Evolutionary conservation across 2,113 vertebrate genomes (phyloP), one percentile per base, ranked within the genome.

Genomic region (Pterocles burchelli): DNA sequence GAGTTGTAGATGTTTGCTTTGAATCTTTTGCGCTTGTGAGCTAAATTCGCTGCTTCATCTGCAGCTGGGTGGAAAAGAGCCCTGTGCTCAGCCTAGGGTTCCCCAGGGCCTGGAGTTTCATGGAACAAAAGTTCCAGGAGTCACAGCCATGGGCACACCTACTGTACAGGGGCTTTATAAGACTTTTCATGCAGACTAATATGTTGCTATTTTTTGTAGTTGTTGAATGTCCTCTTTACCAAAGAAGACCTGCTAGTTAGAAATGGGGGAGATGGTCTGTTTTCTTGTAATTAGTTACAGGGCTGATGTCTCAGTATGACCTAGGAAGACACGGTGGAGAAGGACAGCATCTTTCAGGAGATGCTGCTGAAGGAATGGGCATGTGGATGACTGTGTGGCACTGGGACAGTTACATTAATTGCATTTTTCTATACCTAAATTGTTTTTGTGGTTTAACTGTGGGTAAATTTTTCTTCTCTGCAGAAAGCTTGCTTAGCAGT

Each of bases 61-160:
- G 25, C 29, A 55, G 25, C n/a, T 75, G 52, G 8, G 13, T 88
- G 25, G 45, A 48, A 76, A 59, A 55, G 18, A 79, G 21, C 51
- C 31, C 22, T 22, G 25, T 62, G 22, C 17, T 74, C 3, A 0
- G 17, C 20, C 26, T 84, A 46, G 36, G 21, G 49, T 54, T 70
- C 31, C 19, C 6, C 19, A 58, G n/a, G 86, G 38, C 20, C n/a
- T 74, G 25, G 18, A 61, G 5, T n/a, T 80, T 11, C n/a, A 13
- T 6, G 10, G 49, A 79, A 45, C 13, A 43, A 63, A 89, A n/a
- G 18, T 51, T 82, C 20, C 16, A 11, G 10, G 22, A 88, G 8
- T 38, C 26, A 48, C 14, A 76, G 20, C 48, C 26, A 28, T 1
- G 0, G 2, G 10, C 4, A 1, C 18, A 4, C 21, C 24, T 65